Evolutionary conservation across 1,140 invertebrate species (phyloP), one percentile per base, ranked within the genome.

Genomic region (Euwallacea fornicatus): DNA sequence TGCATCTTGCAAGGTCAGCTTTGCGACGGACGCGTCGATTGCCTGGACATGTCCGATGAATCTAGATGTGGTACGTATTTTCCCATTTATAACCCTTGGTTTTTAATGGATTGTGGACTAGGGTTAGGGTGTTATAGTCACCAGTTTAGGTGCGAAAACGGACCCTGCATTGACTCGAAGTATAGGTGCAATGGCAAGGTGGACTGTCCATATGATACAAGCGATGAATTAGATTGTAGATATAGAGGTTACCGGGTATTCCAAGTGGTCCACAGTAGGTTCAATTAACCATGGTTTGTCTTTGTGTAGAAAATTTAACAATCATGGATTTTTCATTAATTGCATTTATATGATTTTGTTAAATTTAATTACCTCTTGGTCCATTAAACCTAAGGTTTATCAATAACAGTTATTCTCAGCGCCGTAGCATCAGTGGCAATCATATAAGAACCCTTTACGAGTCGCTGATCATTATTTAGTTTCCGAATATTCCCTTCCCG

Each of bases 31-130:
- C 79, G 84, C 13, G 78, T 80, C 42, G 89, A 93, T 76, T 94
- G 92, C 79, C 76, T 76, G n/a, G 90, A 92, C 77, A 83, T 85
- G 65, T 88, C 88, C 44, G 92, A 94, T 83, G 92, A 94, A 83
- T 82, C 80, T 46, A 82, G 86, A 78, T 91, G 89, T 79, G 79
- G 86, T 88, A 84, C 84, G 86, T 85, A 50, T 13, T 50, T 33
- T 50, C 6, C 46, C 13, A 6, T 50, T 50, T 10, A 11, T 2
- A 50, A 50, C 4, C 10, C 2, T 11, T 42, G 42, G 9, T 42
- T 41, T 41, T 10, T 58, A 16, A 15, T n/a, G 16, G 2, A 58
- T 58, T 10, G 9, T 2, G 46, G 46, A 13, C 13, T 13, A 10
- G 46, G 46, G 46, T 13, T 10, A 58, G 55, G 55, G 7, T 58